These are phyloP conservation scores for Graptemys geographica DNA, from an alignment of 2,797 vertebrate genomes.

Conservation along the genomic window DNA sequence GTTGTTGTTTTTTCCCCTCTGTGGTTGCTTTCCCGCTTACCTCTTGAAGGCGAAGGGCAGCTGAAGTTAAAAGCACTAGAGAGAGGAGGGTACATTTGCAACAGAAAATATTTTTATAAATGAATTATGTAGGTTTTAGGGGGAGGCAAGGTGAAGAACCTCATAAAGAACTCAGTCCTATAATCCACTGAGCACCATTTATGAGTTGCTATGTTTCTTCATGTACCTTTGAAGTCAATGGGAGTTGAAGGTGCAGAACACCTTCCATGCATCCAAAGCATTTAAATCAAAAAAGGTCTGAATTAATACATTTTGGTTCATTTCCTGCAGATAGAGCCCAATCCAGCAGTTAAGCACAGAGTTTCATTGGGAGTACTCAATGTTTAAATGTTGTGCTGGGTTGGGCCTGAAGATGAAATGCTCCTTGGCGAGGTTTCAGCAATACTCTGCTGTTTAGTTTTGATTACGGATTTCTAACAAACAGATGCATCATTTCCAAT, in stretches of 20 bases:
- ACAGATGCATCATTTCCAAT: too few relatives aligned
- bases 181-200: background rate
- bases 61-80: background rate
- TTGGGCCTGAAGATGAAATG: conserved; percentile 8
- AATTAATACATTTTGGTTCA: conserved; percentile 5
- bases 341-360: background rate
- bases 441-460: background rate
- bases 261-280: background rate
- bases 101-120: background rate
- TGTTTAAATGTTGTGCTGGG: background rate
- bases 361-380: background rate
- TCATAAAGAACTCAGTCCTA: background rate
- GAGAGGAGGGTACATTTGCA: background rate
- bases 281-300: background rate
- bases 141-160: conserved; percentile 3
- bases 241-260: background rate
- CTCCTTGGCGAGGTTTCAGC: conserved; percentile 30
- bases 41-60: background rate
- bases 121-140: background rate
- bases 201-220: background rate
- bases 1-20: too few relatives aligned
- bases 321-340: background rate
- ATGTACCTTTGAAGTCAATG: background rate
- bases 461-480: background rate
- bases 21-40: background rate